Conservation (phyloP, 2,113 vertebrate genomes). For the Ammodytes marinus region DNA sequence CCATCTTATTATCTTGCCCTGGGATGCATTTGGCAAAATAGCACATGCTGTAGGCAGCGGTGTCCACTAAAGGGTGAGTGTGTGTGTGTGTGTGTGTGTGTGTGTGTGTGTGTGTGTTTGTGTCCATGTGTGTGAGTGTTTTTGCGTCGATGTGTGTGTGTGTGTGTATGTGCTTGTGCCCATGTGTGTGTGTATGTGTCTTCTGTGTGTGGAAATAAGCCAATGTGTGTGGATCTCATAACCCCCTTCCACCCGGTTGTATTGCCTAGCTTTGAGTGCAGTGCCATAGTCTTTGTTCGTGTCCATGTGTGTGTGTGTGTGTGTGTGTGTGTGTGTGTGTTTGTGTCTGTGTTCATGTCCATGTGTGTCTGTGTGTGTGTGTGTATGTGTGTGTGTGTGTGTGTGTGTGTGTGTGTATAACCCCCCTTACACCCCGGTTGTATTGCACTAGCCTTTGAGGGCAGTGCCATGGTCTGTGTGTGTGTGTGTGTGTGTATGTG, state of each 20-base stretch:
- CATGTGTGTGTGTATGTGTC: constrained; percentile 28
- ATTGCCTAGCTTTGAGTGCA: constrained; percentile 52
- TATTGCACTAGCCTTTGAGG: constrained; percentile 48
- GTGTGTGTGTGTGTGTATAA: constrained; percentile 46
- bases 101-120: constrained; percentile 55
- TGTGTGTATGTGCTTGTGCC: too few species aligned
- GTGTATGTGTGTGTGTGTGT: too few species aligned
- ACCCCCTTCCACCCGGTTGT: constrained; percentile 54
- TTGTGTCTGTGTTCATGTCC: too few species aligned
- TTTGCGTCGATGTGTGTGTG: too few species aligned
- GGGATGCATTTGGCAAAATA: constrained; percentile 75
- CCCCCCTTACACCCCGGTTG: constrained; percentile 55
- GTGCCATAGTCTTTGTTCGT: constrained; percentile 47
- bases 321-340: too few species aligned
- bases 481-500: too few species aligned
- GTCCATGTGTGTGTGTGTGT: too few species aligned
- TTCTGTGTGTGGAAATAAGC: constrained; percentile 49
- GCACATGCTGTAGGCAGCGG: constrained; percentile 67
- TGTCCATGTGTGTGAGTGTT: too few species aligned
- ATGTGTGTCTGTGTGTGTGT: too few species aligned
- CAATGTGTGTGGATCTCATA: constrained; percentile 60
- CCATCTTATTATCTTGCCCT: constrained; percentile 76
- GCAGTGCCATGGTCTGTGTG: constrained; percentile 54
- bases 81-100: constrained; percentile 17
- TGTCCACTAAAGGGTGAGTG: constrained; percentile 13